These are phyloP conservation scores for Loriculus beryllinus DNA, from an alignment of 2,797 vertebrate species.

Conservation along the genomic window DNA sequence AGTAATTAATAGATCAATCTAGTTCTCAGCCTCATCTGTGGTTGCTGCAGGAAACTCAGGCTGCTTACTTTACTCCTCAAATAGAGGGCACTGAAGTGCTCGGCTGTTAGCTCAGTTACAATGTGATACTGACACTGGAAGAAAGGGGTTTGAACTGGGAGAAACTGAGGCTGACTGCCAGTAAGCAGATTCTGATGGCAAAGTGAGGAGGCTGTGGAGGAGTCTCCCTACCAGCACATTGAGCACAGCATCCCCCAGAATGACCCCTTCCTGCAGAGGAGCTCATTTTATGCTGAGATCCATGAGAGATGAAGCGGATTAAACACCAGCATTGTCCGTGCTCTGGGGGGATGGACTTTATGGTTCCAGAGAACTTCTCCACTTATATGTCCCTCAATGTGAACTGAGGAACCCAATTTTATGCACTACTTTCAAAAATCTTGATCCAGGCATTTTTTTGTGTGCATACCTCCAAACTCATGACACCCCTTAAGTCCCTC, in stretches of 20 bases:
- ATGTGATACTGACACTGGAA: not conserved
- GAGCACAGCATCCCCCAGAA: not conserved
- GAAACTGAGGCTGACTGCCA: not conserved
- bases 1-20: not conserved
- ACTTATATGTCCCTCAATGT: not conserved
- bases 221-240: not conserved
- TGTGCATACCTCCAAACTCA: not conserved
- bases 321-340: not conserved
- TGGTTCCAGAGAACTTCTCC: not conserved
- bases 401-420: not conserved
- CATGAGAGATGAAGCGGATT: not conserved
- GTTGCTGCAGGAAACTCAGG: not conserved
- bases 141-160: not conserved
- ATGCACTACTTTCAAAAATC: not conserved
- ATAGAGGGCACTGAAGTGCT: fast-evolving
- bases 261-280: not conserved
- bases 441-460: not conserved
- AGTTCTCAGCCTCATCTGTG: fast-evolving
- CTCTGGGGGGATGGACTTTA: not conserved
- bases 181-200: fast-evolving
- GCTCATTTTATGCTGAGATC: fast-evolving
- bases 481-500: not conserved
- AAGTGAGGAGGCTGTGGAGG: not conserved
- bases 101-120: not conserved
- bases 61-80: not conserved